A percentile compares a stretch with the other conserved stretches of the same genome.
Evolutionary conservation across 2,888 invertebrate genomes (phyloP).

Genomic region (Idaea aversata): DNA sequence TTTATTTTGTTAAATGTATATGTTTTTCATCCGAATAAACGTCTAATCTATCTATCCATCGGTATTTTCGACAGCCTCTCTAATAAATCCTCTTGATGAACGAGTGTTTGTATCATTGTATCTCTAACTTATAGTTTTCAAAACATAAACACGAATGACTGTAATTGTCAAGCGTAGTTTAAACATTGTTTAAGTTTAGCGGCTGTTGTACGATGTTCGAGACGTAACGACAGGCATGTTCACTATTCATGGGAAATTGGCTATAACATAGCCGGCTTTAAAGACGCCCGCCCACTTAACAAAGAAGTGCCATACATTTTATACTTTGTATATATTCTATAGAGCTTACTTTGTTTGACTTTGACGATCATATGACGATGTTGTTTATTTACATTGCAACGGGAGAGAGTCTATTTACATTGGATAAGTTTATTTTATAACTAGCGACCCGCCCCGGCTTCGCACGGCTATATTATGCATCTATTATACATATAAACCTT

Average conservation of each 20-base stretch:
- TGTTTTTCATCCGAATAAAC: neutral
- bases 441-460: no score
- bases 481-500: no score
- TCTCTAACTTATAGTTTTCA: neutral
- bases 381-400: neutral
- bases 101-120: neutral
- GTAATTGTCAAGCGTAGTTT: neutral
- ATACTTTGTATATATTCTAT: neutral
- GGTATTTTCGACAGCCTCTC: neutral
- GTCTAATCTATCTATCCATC: neutral
- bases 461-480: no score
- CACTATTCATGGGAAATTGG: neutral
- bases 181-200: neutral
- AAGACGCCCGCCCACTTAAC: neutral
- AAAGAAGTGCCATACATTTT: neutral
- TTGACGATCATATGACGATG: neutral
- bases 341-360: neutral
- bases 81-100: neutral
- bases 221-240: neutral
- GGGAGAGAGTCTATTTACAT: neutral
- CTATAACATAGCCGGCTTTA: neutral
- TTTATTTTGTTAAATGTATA: neutral
- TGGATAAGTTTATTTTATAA: neutral
- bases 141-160: neutral
- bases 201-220: neutral